Percentiles rank a stretch among this genome's conserved stretches.
Conservation (phyloP, 2,888 invertebrate genomes). For the Hypercompe scribonia region DNA sequence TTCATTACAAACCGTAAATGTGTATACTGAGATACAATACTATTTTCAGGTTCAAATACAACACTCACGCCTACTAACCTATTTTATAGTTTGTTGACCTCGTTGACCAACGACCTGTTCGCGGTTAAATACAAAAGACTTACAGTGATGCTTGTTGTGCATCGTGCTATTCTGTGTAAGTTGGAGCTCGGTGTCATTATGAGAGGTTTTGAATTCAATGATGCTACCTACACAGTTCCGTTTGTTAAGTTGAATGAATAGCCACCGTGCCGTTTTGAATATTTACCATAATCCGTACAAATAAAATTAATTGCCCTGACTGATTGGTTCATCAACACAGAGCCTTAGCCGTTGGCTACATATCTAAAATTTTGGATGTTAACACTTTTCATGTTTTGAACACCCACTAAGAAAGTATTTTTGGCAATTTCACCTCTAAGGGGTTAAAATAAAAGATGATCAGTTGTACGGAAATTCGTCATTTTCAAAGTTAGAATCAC, state of each 20-base stretch:
- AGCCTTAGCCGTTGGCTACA: no score
- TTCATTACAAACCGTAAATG: conserved; percentile 28
- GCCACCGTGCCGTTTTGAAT: background rate
- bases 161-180: conserved; percentile 31
- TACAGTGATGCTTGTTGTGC: conserved; percentile 46
- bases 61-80: conserved; percentile 58
- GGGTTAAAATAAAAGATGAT: no score
- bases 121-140: conserved; percentile 61
- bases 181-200: conserved; percentile 39
- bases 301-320: no score
- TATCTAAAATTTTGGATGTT: no score
- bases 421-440: no score
- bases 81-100: conserved; percentile 74
- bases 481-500: no score
- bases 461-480: no score
- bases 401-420: no score
- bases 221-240: conserved; percentile 19
- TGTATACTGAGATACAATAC: conserved; percentile 35
- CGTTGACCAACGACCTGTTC: conserved; percentile 68
- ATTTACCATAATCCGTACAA: background rate
- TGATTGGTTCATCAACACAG: no score
- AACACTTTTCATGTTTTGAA: no score
- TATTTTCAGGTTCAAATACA: conserved; percentile 59
- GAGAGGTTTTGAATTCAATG: conserved; percentile 21
- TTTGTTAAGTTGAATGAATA: background rate